Conservation (phyloP, 2,113 vertebrate species). For the Calyptommatus sinebrachiatus region DNA sequence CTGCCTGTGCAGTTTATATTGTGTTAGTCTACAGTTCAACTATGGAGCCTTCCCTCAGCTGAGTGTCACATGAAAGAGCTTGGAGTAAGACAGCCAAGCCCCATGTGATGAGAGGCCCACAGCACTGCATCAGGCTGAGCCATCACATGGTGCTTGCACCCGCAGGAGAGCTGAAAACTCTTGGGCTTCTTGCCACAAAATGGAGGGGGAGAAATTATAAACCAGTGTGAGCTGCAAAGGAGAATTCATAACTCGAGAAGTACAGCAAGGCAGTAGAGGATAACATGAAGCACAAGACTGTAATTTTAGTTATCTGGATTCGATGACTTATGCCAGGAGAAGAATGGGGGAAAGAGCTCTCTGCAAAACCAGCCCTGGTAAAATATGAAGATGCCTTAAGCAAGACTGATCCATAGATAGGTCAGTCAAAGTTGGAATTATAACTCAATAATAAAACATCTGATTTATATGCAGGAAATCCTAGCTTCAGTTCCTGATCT, state of each 20-base stretch:
- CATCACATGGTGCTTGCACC: conserved; percentile 25
- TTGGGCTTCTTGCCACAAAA: background rate
- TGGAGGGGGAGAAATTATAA: background rate
- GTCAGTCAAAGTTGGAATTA: background rate
- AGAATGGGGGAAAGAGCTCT: background rate
- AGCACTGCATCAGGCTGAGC: conserved; percentile 4
- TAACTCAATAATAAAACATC: too few relatives aligned
- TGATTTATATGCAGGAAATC: too few relatives aligned
- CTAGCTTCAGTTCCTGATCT: too few relatives aligned
- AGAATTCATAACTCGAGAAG: background rate
- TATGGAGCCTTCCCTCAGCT: conserved; percentile 15
- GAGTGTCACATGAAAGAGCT: conserved; percentile 38
- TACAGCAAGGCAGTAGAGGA: background rate
- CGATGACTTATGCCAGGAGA: background rate
- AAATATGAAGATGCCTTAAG: background rate
- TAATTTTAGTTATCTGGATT: background rate
- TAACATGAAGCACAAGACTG: background rate
- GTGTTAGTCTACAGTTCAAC: conserved; percentile 9
- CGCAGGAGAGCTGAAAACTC: background rate
- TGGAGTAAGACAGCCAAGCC: conserved; percentile 3
- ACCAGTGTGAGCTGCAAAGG: background rate
- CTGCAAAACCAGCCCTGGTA: background rate
- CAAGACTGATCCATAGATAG: too few relatives aligned
- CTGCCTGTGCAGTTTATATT: background rate
- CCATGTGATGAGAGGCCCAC: conserved; percentile 26